Evolutionary conservation across 2,797 vertebrate genomes (phyloP).

Genomic region (Petrocephalus sullivani): DNA sequence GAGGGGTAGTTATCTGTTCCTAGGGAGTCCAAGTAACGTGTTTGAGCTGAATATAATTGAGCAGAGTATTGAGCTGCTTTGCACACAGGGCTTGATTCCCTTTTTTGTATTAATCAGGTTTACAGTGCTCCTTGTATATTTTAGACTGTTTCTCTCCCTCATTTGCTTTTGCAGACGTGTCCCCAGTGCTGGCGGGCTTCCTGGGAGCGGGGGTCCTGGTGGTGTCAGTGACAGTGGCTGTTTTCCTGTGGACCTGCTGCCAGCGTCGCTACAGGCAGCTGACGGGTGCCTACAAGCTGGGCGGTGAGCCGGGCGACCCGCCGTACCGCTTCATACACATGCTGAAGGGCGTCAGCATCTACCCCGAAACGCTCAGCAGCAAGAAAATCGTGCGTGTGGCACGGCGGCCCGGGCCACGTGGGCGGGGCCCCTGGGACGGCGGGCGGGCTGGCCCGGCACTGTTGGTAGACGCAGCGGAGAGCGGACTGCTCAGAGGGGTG

Average conservation of each 20-base stretch:
- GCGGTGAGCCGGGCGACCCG: conserved; percentile 60
- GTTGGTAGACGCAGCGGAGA: conserved; percentile 61
- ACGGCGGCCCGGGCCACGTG: conserved; percentile 34
- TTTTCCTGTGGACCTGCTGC: conserved; percentile 90
- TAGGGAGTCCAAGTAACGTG: neutral
- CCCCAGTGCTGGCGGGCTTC: conserved; percentile 86
- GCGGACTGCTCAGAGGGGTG: conserved; percentile 48
- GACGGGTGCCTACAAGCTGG: conserved; percentile 70
- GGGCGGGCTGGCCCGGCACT: conserved; percentile 37
- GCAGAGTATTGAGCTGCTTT: neutral
- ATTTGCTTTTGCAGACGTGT: conserved; percentile 70
- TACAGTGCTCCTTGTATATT: neutral
- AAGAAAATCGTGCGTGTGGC: conserved; percentile 75
- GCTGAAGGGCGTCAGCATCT: conserved; percentile 96
- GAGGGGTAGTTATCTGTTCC: neutral
- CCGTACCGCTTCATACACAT: conserved; percentile 94
- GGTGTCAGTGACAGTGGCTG: conserved; percentile 73
- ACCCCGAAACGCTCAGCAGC: conserved; percentile 86
- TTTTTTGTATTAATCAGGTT: neutral
- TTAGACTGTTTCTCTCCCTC: neutral
- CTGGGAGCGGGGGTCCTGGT: conserved; percentile 87
- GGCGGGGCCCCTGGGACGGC: neutral
- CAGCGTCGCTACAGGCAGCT: conserved; percentile 76
- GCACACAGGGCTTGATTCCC: neutral
- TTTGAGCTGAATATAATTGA: neutral